Percentiles rank a stretch among this genome's conserved stretches.
Evolutionary conservation across 2,888 invertebrate genomes (phyloP).

Genomic region (Acanthosepion pharaonis): DNA sequence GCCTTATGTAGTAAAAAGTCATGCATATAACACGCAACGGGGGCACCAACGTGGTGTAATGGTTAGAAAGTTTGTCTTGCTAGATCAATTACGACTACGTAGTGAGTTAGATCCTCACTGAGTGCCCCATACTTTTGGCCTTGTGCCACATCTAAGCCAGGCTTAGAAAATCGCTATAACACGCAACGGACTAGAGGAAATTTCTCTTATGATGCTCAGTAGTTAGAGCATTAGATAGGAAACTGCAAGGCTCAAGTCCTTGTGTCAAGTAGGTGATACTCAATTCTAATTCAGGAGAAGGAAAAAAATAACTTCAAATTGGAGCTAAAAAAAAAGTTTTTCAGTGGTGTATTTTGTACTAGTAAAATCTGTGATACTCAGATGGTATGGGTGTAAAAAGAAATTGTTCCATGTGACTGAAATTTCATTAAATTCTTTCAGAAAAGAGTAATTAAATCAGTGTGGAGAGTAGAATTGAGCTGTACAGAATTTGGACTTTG

Average conservation of each 20-base stretch:
- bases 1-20: not conserved
- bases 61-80: too few relatives aligned
- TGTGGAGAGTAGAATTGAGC: too few relatives aligned
- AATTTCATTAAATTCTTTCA: not conserved
- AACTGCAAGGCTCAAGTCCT: not conserved
- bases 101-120: too few relatives aligned
- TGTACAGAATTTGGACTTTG: too few relatives aligned
- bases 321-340: not conserved
- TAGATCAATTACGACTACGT: too few relatives aligned
- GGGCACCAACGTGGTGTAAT: too few relatives aligned
- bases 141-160: too few relatives aligned
- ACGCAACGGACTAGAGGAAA: not conserved
- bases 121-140: too few relatives aligned
- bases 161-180: too few relatives aligned
- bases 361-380: not conserved
- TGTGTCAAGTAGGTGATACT: not conserved
- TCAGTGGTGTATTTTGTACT: not conserved
- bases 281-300: not conserved
- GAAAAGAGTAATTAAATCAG: too few relatives aligned
- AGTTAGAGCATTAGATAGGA: not conserved
- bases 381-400: not conserved
- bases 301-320: not conserved
- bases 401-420: not conserved
- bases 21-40: too few relatives aligned
- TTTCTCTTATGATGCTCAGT: not conserved